Percentiles rank a stretch among this genome's conserved stretches.
These are phyloP conservation scores for Elgaria multicarinata DNA, from an alignment of 2,113 vertebrate species.

Conservation along the genomic window DNA sequence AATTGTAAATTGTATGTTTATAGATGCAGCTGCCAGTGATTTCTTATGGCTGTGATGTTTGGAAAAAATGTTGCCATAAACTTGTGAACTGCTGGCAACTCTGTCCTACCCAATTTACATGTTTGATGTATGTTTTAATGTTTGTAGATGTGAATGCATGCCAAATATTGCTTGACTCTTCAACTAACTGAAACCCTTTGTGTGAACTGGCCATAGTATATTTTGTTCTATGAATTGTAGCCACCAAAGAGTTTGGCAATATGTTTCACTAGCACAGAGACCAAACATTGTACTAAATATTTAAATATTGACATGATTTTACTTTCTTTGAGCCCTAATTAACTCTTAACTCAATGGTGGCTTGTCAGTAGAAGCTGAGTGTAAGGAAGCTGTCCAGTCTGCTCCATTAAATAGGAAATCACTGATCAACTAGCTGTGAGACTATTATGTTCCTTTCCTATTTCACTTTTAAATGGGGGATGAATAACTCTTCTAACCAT, in stretches of 20 bases:
- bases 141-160: background rate
- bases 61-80: background rate
- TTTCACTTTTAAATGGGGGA: background rate
- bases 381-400: no score
- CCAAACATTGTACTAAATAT: no score
- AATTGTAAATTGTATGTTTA: background rate
- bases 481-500: background rate
- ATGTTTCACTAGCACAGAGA: background rate
- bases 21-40: background rate
- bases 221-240: background rate
- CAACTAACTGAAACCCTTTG: background rate
- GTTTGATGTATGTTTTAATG: background rate
- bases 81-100: background rate
- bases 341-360: no score
- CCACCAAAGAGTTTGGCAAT: background rate
- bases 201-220: background rate
- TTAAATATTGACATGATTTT: no score
- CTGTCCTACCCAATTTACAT: background rate
- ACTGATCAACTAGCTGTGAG: background rate
- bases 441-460: background rate
- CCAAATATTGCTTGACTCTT: background rate
- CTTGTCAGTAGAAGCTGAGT: no score
- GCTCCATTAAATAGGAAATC: background rate
- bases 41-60: background rate
- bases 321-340: no score